Base-by-base conservation (phyloP, 2,113 vertebrate species). In the Ctenomys sociabilis region DNA sequence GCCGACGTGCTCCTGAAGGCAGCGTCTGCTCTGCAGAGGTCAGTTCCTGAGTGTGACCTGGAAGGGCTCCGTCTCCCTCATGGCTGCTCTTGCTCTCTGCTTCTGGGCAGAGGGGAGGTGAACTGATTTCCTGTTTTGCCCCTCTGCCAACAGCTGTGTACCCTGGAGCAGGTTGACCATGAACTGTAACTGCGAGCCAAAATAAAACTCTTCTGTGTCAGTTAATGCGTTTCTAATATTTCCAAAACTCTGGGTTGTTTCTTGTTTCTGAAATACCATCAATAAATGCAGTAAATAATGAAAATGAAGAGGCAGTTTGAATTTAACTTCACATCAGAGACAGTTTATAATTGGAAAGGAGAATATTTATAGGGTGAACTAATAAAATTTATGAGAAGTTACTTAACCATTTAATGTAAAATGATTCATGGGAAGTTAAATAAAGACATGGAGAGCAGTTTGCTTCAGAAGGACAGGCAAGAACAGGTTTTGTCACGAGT, bases 391-490 rank as follows among this genome's bases (percentile, higher is more conserved):
- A 30, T 72, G 43, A 95, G 59, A 88, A 35, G 64, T 21, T 77
- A 49, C 24, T n/a, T 57, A n/a, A 54, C 7, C 1, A 7, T 26
- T 88, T 66, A 59, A 43, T 54, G 35, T 35, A 26, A 89, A 70
- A 28, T 61, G 11, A 26, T 35, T 30, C 32, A 28, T 64, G 21
- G 75, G 4, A 22, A 54, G 10, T 0, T 59, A 77, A 37, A 21
- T 0, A 49, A 68, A 32, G 7, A 3, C 52, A n/a, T 0, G 3
- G 26, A 35, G 43, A 61, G 17, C 1, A 72, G 3, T 22, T 16
- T 4, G 1, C 37, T 13, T 80, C 9, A 75, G 52, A n/a, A 14
- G 54, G 49, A 80, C 0, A 30, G 2, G 5, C 0, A 1, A 37
- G 17, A 61, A 1, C 12, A 59, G n/a, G 1, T 2, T 89, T 13